Percentiles rank a stretch among this genome's conserved stretches.
Conservation (phyloP, 2,113 vertebrate species). For the Chlorodrepanis virens region DNA sequence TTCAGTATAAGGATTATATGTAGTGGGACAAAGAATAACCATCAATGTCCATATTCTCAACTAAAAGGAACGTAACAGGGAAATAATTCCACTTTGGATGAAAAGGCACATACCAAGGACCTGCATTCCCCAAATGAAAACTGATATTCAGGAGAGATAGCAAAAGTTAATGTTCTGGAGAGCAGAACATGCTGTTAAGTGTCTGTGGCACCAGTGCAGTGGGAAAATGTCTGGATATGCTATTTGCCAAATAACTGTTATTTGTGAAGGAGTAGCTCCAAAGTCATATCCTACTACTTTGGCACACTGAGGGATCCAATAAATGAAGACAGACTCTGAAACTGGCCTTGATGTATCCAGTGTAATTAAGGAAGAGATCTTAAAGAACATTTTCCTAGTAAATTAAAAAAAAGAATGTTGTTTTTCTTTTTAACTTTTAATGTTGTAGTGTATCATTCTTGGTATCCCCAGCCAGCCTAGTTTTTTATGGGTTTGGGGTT, state of each 20-base stretch:
- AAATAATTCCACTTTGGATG: slow-evolving; percentile 7
- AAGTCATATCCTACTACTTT: slow-evolving; percentile 48
- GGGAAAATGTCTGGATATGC: slow-evolving; percentile 40
- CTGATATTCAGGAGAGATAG: slow-evolving; percentile 37
- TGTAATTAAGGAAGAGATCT: neutral
- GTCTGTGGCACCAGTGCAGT: slow-evolving; percentile 53
- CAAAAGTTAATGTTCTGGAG: slow-evolving; percentile 29
- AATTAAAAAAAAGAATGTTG: neutral
- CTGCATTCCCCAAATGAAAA: neutral
- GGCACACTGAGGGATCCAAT: neutral
- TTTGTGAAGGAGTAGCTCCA: slow-evolving; percentile 50
- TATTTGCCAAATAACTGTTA: slow-evolving; percentile 38
- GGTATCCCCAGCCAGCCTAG: neutral
- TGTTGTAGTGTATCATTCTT: neutral
- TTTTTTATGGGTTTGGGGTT: neutral
- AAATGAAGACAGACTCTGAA: slow-evolving; percentile 28
- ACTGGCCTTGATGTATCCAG: neutral
- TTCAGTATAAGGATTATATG: neutral
- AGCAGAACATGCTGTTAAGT: slow-evolving; percentile 12
- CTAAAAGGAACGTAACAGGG: neutral
- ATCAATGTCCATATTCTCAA: neutral
- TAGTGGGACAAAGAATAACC: neutral
- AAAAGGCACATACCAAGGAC: neutral
- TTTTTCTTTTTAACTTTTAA: neutral
- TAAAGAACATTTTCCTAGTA: neutral